phyloP scores from a whole-genome alignment of 1,140 invertebrate genomes.

The Aplysia californica region DNA sequence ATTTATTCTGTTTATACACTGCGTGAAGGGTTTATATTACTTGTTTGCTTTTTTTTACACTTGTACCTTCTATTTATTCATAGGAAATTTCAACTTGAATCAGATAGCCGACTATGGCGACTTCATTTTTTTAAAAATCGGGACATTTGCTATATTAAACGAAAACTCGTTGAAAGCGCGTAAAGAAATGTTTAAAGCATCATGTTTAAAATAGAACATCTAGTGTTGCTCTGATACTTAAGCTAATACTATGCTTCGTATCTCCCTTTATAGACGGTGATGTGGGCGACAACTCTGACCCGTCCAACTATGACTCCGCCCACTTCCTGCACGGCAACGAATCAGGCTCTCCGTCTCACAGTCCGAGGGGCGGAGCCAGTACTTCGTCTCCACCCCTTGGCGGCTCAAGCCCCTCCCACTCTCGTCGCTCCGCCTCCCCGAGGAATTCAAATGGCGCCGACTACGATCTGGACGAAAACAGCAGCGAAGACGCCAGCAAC shows the following conservation, averaged over 20 bases:
- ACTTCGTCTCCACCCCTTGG: slow-evolving; percentile 3
- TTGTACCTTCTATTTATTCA: too few species aligned
- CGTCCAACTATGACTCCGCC: neutral
- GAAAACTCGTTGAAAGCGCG: too few species aligned
- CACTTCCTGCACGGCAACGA: slow-evolving; percentile 15
- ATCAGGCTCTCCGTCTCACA: slow-evolving; percentile 15
- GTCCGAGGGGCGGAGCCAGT: slow-evolving; percentile 8
- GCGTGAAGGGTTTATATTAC: too few species aligned
- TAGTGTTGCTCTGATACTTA: neutral
- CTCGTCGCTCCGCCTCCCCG: neutral
- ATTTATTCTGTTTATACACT: too few species aligned
- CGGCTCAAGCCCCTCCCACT: neutral
- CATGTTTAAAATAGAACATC: neutral
- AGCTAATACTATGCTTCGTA: neutral
- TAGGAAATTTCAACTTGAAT: too few species aligned
- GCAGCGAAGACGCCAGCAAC: neutral
- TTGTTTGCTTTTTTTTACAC: too few species aligned
- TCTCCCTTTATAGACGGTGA: slow-evolving; percentile 18
- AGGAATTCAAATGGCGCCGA: neutral
- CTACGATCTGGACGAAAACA: slow-evolving; percentile 1
- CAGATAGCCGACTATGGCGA: neutral
- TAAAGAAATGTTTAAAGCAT: neutral
- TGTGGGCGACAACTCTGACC: slow-evolving; percentile 11
- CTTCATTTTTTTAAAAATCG: neutral
- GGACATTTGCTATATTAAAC: neutral